Percentiles rank a stretch among this genome's conserved stretches.
Evolutionary conservation across 2,888 invertebrate genomes (phyloP).

Genomic region (Sesamia inferens): DNA sequence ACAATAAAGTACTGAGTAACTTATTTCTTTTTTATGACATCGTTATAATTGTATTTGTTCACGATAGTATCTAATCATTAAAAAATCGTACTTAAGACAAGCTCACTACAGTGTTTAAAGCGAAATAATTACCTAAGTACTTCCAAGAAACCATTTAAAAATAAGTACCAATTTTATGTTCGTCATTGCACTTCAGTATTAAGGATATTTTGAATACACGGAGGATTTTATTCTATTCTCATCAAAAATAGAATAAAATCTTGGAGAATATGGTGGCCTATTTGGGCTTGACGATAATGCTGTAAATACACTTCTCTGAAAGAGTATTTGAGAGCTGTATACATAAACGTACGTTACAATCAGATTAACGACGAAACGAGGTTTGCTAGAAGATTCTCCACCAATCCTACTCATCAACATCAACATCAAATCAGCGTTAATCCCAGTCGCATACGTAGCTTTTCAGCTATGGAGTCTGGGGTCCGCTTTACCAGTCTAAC

Average conservation of each 20-base stretch:
- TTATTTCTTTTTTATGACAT: slow-evolving; percentile 12
- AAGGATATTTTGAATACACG: background rate
- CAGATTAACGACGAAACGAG: background rate
- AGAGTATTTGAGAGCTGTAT: background rate
- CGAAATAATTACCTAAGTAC: slow-evolving; percentile 13
- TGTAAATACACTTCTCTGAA: background rate
- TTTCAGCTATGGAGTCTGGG: too few relatives aligned
- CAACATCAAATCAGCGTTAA: too few relatives aligned
- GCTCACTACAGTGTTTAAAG: slow-evolving; percentile 1
- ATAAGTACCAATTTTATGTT: background rate
- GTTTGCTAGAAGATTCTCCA: background rate
- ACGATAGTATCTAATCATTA: slow-evolving; percentile 10
- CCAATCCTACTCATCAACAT: background rate
- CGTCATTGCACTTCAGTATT: background rate
- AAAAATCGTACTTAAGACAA: slow-evolving; percentile 8
- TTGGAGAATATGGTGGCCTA: too few relatives aligned
- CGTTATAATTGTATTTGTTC: background rate
- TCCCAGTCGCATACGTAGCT: too few relatives aligned
- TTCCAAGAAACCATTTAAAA: slow-evolving; percentile 13
- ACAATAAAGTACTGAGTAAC: background rate
- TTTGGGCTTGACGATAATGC: background rate
- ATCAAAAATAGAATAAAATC: too few relatives aligned
- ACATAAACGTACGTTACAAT: too few relatives aligned
- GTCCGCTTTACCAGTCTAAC: too few relatives aligned
- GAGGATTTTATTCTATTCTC: too few relatives aligned